Evolutionary conservation across 1,140 invertebrate genomes (phyloP), one percentile per base, ranked within the genome.

Genomic region (Atopsyche davidsoni): DNA sequence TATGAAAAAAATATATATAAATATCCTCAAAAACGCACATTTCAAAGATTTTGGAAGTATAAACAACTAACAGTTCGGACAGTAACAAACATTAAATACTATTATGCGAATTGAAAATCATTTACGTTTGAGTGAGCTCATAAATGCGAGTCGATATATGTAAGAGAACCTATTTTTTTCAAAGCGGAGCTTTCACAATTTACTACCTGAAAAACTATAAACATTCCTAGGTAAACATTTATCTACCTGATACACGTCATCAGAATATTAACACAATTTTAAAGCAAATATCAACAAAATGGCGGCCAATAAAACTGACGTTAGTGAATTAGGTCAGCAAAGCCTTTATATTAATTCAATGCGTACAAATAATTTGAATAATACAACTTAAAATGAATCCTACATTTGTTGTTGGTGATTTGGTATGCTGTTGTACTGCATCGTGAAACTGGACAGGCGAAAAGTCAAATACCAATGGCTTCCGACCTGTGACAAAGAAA

Each of bases 371-470:
- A 53, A 35, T 36, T 32, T 41, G 24, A 50, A 54, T 47, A 41
- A 43, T 34, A 16, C 38, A 24, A n/a, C n/a, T n/a, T n/a, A 31
- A 48, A 62, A 4, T 39, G 40, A 42, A 44, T 17, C 69, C 69
- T 65, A 72, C 70, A 74, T 71, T 43, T 69, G 68, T 62, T 72
- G 69, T 64, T 74, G 69, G 41, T 51, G 48, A 60, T 71, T 72
- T 54, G 68, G 68, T 60, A 73, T 70, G 46, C 65, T 66, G 66
- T 74, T 74, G 63, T 71, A 74, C 66, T 74, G 72, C 72, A 74
- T 74, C 55, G 54, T 70, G 65, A 45, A 44, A 60, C 47, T 57
- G 59, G 59, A 53, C 50, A 40, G 56, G 50, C 48, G 54, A 51
- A 51, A 54, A 52, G 58, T 56, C 62, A 67, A 67, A 64, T 64